Percentiles rank a stretch among this genome's conserved stretches.
phyloP scores from a whole-genome alignment of 2,888 invertebrate genomes.

The Aelia acuminata region DNA sequence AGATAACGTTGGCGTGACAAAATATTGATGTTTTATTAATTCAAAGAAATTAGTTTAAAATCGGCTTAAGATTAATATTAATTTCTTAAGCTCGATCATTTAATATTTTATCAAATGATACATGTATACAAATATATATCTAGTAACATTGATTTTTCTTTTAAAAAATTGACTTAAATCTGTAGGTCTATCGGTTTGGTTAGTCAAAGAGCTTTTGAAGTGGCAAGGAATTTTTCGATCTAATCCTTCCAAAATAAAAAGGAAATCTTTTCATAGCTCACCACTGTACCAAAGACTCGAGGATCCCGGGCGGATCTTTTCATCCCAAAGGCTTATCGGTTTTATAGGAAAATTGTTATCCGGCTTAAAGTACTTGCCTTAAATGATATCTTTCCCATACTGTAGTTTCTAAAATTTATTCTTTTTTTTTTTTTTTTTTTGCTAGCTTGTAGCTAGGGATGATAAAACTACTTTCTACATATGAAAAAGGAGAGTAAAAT shows the following conservation, averaged over 20 bases:
- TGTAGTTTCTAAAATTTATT: background rate
- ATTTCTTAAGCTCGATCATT: too few relatives aligned
- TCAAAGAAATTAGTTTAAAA: too few relatives aligned
- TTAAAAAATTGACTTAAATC: background rate
- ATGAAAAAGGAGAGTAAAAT: too few relatives aligned
- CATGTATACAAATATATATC: too few relatives aligned
- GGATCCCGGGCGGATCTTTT: background rate
- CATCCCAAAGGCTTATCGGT: background rate
- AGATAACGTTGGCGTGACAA: too few relatives aligned
- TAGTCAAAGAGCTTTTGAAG: slow-evolving; percentile 15
- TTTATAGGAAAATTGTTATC: slow-evolving; percentile 23
- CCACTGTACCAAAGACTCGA: slow-evolving; percentile 13
- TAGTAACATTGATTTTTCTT: background rate
- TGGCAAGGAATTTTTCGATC: slow-evolving; percentile 13
- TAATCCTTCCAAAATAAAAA: background rate
- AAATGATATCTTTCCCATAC: background rate
- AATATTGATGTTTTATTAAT: too few relatives aligned
- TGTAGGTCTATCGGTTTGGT: slow-evolving; percentile 28
- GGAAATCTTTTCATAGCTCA: background rate
- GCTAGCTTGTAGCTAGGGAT: background rate
- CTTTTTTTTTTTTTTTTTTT: background rate
- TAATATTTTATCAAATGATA: background rate
- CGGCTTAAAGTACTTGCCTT: slow-evolving; percentile 1
- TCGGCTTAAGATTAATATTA: too few relatives aligned
- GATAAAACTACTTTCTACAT: too few relatives aligned